Base-by-base conservation (phyloP, 2,797 vertebrate genomes). In the Chiroxiphia lanceolata region DNA sequence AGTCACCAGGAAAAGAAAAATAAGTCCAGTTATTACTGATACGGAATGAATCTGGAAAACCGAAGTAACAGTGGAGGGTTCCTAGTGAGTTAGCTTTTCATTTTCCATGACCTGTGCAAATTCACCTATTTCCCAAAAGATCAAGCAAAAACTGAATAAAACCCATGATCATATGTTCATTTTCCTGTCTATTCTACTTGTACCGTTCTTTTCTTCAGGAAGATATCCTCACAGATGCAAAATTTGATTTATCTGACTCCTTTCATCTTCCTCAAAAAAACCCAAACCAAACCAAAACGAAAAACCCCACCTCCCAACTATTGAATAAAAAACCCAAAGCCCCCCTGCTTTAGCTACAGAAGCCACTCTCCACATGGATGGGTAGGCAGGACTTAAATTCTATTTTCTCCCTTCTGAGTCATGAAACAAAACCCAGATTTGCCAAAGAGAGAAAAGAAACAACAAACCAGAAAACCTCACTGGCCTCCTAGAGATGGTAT, bases 111-210 rank as follows among this genome's bases (percentile, higher is more conserved):
- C 45, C 33, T 7, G 2, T 15, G 14, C 16, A 81, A 89, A 87
- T 56, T 72, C 26, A 34, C 12, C 12, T 65, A n/a, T 18, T 57
- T 77, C 63, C 45, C 22, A 40, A 51, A 88, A 57, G 48, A 67
- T 27, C 20, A 84, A 74, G 48, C 9, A 89, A 70, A 88, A 94
- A 74, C 5, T 47, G 33, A 38, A 6, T 38, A 50, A 60, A 87
- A 3, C 4, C 15, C 54, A 65, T 63, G 15, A 38, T 9, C 1
- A 0, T 10, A 50, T 75, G 4, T n/a, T 79, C 5, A 11, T 78
- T 78, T 78, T 81, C 17, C 34, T 83, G 79, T 83, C 47, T 76
- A 15, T 57, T 79, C 65, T 80, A 53, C 33, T 80, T 53, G 44
- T 31, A 31, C 3, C 0, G 0, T 81, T 76, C 50, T 70, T 54